Evolutionary conservation across 2,797 vertebrate genomes (phyloP).

Genomic region (Margarornis squamiger): DNA sequence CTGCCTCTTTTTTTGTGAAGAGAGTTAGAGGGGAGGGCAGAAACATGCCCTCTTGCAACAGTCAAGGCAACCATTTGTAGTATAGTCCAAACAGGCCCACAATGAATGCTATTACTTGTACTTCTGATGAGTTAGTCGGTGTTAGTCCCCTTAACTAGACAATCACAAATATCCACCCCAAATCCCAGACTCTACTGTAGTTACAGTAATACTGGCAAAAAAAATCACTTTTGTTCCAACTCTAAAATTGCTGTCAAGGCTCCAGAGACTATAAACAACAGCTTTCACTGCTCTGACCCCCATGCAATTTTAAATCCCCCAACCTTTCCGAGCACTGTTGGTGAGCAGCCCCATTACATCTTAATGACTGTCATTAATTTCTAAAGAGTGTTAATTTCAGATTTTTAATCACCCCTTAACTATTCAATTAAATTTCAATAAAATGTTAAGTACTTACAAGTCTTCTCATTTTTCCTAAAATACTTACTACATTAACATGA

Average conservation of each 20-base stretch:
- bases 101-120: conserved; percentile 1
- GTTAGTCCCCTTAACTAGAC: conserved; percentile 53
- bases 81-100: background rate
- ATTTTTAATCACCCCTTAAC: conserved; percentile 91
- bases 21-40: conserved; percentile 30
- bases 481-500: conserved; percentile 84
- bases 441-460: conserved; percentile 89
- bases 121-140: background rate
- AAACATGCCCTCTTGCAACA: background rate
- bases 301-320: conserved; percentile 90
- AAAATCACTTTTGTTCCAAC: conserved; percentile 78
- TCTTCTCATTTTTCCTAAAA: conserved; percentile 85
- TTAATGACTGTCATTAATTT: conserved; percentile 92
- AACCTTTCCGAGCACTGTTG: conserved; percentile 86
- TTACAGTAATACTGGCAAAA: conserved; percentile 71
- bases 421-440: conserved; percentile 92
- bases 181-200: conserved; percentile 67
- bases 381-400: conserved; percentile 90
- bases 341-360: conserved; percentile 91
- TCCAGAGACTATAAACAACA: conserved; percentile 83
- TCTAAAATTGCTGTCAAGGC: conserved; percentile 79
- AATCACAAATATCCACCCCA: conserved; percentile 61
- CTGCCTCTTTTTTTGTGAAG: conserved; percentile 65
- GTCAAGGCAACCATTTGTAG: background rate
- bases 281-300: conserved; percentile 86